phyloP scores from a whole-genome alignment of 2,888 invertebrate genomes.

The Onchidella celtica region DNA sequence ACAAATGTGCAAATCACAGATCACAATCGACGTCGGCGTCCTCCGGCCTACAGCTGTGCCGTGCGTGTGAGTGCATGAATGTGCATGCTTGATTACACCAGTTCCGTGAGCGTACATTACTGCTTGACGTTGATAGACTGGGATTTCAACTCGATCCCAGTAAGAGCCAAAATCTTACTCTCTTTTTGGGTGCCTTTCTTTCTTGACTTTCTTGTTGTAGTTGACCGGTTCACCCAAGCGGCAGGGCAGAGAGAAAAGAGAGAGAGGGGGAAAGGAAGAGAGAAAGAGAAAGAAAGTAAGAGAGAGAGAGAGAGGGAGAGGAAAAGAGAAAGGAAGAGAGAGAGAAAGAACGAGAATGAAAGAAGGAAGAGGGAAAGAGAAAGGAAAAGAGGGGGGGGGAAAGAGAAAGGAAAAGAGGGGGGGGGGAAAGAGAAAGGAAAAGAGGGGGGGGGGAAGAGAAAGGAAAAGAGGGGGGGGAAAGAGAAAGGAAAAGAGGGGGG shows the following conservation, averaged over 20 bases:
- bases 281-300: constrained; percentile 15
- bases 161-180: too few relatives aligned
- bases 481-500: not conserved
- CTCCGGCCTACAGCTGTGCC: too few relatives aligned
- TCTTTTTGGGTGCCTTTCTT: not conserved
- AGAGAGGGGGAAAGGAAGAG: too few relatives aligned
- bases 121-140: too few relatives aligned
- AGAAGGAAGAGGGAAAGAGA: not conserved
- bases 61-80: too few relatives aligned
- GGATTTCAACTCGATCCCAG: too few relatives aligned
- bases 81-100: too few relatives aligned
- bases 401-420: not conserved
- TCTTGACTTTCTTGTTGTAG: not conserved
- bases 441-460: not conserved
- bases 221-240: not conserved
- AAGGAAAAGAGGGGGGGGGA: not conserved
- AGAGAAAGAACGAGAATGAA: constrained; percentile 1
- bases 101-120: too few relatives aligned
- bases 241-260: too few relatives aligned
- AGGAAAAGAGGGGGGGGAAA: not conserved
- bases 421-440: not conserved
- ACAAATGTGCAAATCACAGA: too few relatives aligned
- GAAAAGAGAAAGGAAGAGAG: constrained; percentile 13
- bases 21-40: too few relatives aligned
- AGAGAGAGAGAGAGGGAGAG: constrained; percentile 19